A percentile compares a stretch with the other conserved stretches of the same genome.
These are phyloP conservation scores for Capromys pilorides DNA, from an alignment of 2,797 vertebrate genomes.

Conservation along the genomic window DNA sequence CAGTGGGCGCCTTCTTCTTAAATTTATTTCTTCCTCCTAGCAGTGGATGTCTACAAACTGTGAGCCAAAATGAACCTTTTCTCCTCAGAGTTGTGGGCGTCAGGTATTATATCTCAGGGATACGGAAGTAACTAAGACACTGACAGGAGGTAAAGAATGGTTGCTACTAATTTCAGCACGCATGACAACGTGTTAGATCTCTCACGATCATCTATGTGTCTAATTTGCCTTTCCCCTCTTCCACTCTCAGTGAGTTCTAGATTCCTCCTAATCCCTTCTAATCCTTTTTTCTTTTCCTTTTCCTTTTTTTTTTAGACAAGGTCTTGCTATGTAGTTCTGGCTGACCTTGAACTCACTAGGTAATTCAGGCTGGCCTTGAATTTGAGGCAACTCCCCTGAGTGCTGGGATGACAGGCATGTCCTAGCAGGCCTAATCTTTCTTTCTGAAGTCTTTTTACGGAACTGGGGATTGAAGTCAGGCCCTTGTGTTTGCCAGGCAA, in stretches of 20 bases:
- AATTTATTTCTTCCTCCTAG: background rate
- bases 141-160: no score
- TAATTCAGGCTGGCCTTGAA: background rate
- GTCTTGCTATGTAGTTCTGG: background rate
- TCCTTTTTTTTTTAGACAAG: background rate
- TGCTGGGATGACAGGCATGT: background rate
- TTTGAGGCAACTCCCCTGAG: background rate
- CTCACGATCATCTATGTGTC: background rate
- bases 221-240: background rate
- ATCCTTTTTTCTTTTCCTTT: background rate
- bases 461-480: no score
- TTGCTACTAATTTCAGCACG: no score
- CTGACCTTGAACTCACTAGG: background rate
- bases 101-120: background rate
- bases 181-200: background rate
- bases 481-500: no score
- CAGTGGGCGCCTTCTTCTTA: background rate
- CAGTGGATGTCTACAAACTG: background rate
- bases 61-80: background rate
- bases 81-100: background rate
- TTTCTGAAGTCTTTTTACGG: background rate
- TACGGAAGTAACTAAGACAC: background rate
- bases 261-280: background rate
- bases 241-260: fast-evolving
- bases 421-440: background rate